Conservation (phyloP, 2,113 vertebrate genomes). For the Hucho hucho region DNA sequence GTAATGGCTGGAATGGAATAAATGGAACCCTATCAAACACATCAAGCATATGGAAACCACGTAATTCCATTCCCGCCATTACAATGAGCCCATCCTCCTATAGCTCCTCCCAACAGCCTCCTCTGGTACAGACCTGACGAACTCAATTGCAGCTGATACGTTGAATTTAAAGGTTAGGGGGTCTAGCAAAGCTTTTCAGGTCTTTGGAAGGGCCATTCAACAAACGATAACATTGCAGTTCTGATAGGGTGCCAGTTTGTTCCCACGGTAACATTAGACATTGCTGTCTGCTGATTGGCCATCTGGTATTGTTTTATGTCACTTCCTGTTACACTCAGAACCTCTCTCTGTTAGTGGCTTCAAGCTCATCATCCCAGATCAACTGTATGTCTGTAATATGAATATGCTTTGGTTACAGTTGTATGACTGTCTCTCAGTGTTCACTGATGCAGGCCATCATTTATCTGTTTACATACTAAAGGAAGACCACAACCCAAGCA, state of each 20-base stretch:
- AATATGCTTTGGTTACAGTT: slow-evolving; percentile 60
- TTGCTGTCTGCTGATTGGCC: slow-evolving; percentile 59
- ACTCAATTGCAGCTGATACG: too few species aligned
- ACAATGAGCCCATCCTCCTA: too few species aligned
- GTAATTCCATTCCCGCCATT: too few species aligned
- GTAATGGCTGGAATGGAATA: too few species aligned
- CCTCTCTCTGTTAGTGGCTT: slow-evolving; percentile 46
- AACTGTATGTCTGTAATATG: slow-evolving; percentile 58
- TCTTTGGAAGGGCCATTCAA: background rate
- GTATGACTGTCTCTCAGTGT: slow-evolving; percentile 42
- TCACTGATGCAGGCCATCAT: slow-evolving; percentile 44
- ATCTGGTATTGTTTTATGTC: slow-evolving; percentile 70
- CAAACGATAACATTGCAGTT: background rate
- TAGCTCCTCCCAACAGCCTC: too few species aligned
- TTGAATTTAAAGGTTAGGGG: background rate
- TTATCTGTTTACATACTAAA: slow-evolving; percentile 56
- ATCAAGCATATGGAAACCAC: too few species aligned
- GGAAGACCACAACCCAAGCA: slow-evolving; percentile 24
- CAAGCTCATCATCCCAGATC: slow-evolving; percentile 52
- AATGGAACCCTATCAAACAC: too few species aligned
- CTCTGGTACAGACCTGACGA: too few species aligned
- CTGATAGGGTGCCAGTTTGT: slow-evolving; percentile 30
- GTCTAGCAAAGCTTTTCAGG: background rate
- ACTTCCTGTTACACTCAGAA: slow-evolving; percentile 63
- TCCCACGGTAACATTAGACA: slow-evolving; percentile 59